Percentiles rank a stretch among this genome's conserved stretches.
These are phyloP conservation scores for Diplolepis rosae DNA, from an alignment of 2,888 invertebrate genomes.

Conservation along the genomic window DNA sequence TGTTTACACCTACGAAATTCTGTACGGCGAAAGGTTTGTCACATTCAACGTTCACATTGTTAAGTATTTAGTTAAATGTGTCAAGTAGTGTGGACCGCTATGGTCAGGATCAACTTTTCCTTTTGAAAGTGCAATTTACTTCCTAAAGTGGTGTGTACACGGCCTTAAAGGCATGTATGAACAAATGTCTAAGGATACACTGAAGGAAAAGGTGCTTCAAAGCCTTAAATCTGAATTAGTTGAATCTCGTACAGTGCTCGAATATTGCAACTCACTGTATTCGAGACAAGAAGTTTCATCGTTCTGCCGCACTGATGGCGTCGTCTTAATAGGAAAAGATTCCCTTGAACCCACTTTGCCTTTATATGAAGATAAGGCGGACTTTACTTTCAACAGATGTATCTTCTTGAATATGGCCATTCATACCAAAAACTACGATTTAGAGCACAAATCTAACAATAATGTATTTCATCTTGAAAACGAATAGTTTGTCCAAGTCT, in stretches of 20 bases:
- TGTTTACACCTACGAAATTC: background rate
- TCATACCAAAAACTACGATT: background rate
- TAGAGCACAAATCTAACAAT: background rate
- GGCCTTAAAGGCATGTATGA: conserved; percentile 33
- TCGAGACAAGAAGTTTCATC: background rate
- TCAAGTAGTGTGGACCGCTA: conserved; percentile 23
- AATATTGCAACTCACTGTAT: background rate
- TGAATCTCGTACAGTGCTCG: background rate
- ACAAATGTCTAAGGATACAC: conserved; percentile 33
- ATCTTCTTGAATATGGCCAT: background rate
- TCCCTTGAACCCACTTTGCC: background rate
- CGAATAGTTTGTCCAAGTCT: background rate
- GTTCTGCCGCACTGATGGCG: background rate
- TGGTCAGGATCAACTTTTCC: conserved; percentile 32
- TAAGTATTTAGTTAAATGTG: conserved; percentile 28
- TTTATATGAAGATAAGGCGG: no score
- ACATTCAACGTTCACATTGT: conserved; percentile 31
- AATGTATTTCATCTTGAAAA: background rate
- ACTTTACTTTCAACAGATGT: background rate
- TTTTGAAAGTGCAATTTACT: conserved; percentile 30
- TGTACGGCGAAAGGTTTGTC: conserved; percentile 24
- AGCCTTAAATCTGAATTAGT: background rate
- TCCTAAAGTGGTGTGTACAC: conserved; percentile 25
- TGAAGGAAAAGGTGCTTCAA: background rate
- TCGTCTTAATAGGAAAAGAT: background rate